Evolutionary conservation across 2,888 invertebrate genomes (phyloP).

Genomic region (Nephrocerus scutellatus): DNA sequence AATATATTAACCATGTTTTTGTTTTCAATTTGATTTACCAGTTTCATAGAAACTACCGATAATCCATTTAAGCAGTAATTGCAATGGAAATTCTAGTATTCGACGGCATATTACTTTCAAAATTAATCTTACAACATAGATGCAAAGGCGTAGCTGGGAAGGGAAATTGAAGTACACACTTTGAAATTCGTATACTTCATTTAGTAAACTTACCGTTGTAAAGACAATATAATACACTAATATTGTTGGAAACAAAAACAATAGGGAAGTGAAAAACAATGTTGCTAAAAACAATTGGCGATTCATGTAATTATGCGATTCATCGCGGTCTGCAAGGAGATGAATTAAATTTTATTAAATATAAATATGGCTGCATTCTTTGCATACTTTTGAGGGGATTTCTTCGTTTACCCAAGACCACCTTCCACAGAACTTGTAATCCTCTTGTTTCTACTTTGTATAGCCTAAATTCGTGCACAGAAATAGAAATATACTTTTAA

Average conservation of each 20-base stretch:
- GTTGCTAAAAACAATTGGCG: slow-evolving; percentile 45
- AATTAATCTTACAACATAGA: slow-evolving; percentile 28
- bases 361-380: not conserved
- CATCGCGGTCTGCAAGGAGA: slow-evolving; percentile 36
- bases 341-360: slow-evolving; percentile 8
- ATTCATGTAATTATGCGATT: slow-evolving; percentile 46
- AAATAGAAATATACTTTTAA: not conserved
- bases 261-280: slow-evolving; percentile 42
- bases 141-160: slow-evolving; percentile 27
- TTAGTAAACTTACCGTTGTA: slow-evolving; percentile 35
- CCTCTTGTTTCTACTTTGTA: slow-evolving; percentile 44
- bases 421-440: slow-evolving; percentile 43
- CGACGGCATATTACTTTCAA: slow-evolving; percentile 33
- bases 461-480: slow-evolving; percentile 27
- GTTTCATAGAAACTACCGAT: slow-evolving; percentile 34
- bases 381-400: slow-evolving; percentile 43
- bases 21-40: slow-evolving; percentile 30
- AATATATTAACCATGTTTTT: no score
- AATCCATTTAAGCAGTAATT: slow-evolving; percentile 35
- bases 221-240: slow-evolving; percentile 46
- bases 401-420: slow-evolving; percentile 42
- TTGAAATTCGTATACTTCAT: not conserved
- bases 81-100: slow-evolving; percentile 38
- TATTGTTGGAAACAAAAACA: slow-evolving; percentile 45
- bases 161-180: slow-evolving; percentile 21